Conservation (phyloP, 2,113 vertebrate species). For the Setophaga petechia region DNA sequence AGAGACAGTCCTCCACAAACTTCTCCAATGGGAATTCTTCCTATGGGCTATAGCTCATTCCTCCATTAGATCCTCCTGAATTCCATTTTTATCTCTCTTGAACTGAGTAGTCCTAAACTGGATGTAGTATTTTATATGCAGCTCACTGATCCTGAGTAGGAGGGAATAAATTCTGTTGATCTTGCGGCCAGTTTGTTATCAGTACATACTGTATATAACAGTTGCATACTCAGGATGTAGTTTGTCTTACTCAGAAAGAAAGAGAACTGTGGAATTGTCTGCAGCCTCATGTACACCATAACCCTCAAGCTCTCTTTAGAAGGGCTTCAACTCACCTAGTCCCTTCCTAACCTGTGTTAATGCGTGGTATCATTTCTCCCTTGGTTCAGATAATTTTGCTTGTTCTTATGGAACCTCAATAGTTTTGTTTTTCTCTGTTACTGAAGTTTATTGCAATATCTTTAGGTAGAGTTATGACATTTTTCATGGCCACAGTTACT, state of each 20-base stretch:
- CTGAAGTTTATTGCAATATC: background rate
- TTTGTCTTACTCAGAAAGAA: background rate
- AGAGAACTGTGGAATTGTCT: background rate
- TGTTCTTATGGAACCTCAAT: background rate
- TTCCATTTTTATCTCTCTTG: background rate
- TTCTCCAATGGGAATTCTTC: background rate
- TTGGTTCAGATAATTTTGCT: background rate
- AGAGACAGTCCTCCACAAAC: background rate
- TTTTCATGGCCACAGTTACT: background rate
- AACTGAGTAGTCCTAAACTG: background rate
- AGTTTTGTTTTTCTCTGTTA: background rate
- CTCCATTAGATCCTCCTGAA: background rate
- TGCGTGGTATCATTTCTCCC: background rate
- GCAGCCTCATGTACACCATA: accelerated
- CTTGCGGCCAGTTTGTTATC: background rate
- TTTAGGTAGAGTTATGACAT: background rate
- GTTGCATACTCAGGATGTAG: background rate
- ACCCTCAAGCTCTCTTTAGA: background rate
- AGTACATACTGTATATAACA: background rate
- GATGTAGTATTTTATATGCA: background rate
- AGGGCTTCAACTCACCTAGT: background rate
- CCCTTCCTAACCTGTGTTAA: background rate
- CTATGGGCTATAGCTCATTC: background rate
- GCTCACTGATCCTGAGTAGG: background rate
- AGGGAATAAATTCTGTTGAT: background rate